Base-by-base conservation (phyloP, 2,797 vertebrate species). In the Tarsius wallacei region DNA sequence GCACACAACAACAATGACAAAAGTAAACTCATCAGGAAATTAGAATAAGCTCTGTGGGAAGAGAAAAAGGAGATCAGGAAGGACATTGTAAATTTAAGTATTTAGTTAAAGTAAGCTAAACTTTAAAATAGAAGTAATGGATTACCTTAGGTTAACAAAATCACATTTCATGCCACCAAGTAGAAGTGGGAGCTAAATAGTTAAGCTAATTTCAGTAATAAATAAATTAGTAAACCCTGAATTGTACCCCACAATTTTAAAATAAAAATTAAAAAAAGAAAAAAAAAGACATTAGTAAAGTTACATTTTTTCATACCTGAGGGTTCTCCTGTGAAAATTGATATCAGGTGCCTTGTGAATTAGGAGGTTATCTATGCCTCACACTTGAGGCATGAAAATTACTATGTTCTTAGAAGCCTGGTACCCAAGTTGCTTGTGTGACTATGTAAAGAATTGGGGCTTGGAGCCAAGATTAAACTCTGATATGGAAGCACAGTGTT, bases 361-460 rank as follows among this genome's bases (percentile, higher is more conserved):
- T 7, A 53, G 24, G 57, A 15, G 2, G 42, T 17, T 73, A 22
- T 51, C 70, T 57, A 13, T 55, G 33, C 28, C 33, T 76, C 64
- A 26, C 80, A 76, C 33, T 80, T 53, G 22, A 68, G n/a, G 28
- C 26, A 26, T 68, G 74, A 94, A 42, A 59, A 59, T 83, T 86
- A 81, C 70, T 80, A n/a, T 81, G 86, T 76, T 96, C 87, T 92
- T 89, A 42, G 91, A 95, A 93, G 76, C 77, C 22, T 9, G 51
- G 49, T 2, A 84, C 49, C 71, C 51, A 71, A 51, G 55, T 93
- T 59, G 47, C 31, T 61, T 81, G 33, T 80, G n/a, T 87, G 36
- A 31, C 26, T 78, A 26, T 63, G 24, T 55, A 51, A 70, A 78
- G 19, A 90, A 28, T 42, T 74, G 26, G 53, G 61, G 55, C 24